phyloP scores from a whole-genome alignment of 2,113 vertebrate genomes.

The Cinclus mexicanus region DNA sequence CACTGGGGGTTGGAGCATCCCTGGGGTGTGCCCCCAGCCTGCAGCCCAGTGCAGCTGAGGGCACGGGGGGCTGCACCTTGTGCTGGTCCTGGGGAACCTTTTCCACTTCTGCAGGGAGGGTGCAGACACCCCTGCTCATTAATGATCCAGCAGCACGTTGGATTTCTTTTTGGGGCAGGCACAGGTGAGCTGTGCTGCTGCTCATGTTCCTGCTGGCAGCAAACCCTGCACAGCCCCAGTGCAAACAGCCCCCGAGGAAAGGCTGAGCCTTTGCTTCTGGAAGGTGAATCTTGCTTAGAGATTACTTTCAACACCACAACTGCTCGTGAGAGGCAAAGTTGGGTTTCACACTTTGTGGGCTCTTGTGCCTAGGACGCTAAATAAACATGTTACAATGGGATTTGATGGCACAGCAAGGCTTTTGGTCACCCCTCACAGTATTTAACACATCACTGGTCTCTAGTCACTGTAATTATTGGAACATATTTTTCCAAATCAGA shows the following conservation, averaged over 20 bases:
- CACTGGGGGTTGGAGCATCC: background rate
- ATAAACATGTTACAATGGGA: accelerated
- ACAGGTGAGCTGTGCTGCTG: background rate
- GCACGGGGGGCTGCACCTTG: background rate
- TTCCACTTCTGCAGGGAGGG: accelerated
- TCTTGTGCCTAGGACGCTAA: background rate
- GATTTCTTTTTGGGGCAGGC: background rate
- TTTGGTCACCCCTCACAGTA: background rate
- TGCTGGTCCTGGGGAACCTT: background rate
- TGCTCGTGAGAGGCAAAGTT: background rate
- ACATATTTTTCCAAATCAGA: background rate
- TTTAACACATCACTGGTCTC: background rate
- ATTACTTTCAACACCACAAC: background rate
- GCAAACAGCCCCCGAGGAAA: background rate
- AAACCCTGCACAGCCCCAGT: accelerated
- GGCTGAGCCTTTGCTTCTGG: background rate
- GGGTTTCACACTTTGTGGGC: accelerated
- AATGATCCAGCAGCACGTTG: background rate
- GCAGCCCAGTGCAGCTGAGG: background rate
- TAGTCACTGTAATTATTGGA: background rate
- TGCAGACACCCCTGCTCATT: accelerated
- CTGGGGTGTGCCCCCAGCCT: background rate
- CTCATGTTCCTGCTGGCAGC: background rate
- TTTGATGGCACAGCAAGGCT: background rate
- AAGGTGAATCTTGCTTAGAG: background rate